Base-by-base conservation (phyloP, 2,113 vertebrate genomes). In the Ursus arctos region DNA sequence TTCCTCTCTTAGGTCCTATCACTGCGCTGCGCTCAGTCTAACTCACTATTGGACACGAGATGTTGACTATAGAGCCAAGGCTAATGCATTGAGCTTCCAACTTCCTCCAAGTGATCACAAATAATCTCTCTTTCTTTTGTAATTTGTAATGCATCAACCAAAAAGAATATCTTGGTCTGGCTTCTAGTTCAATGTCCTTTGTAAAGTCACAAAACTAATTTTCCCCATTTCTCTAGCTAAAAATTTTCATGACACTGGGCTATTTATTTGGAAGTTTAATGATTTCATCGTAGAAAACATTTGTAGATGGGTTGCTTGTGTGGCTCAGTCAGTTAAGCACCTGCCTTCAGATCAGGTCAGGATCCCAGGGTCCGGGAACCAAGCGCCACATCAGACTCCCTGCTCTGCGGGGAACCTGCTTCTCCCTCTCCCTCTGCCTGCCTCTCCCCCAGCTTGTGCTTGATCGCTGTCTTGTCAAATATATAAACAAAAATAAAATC, bases 201-300 rank as follows among this genome's bases (percentile, higher is more conserved):
- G 40, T 51, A 40, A 95, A 95, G 21, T 40, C 43, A 77, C 21
- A 81, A 84, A 93, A 51, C 49, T 49, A 33, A 2, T 71, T 63
- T 33, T 12, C 6, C 0, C 26, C 33, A 16, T 67, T 95, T 93
- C 47, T 61, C 19, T 51, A 77, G 43, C n/a, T 76, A 36, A 22
- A 47, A 8, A 77, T 88, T 81, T 67, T 82, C 31, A 80, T 40
- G 24, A 12, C 74, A n/a, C 16, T 71, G 61, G 26, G 26, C 16
- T 74, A 69, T 81, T 76, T 74, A 69, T 81, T 76, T 86, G 12
- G 31, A 93, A 19, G 12, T 76, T 84, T 67, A 77, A 88, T 21
- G 55, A 91, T 91, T 88, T 80, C 33, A 69, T 59, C 55, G 16
- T 91, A n/a, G 61, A 80, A 96, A 53, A 40, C n/a, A 80, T 47